Base-by-base conservation (phyloP, 2,797 vertebrate genomes). In the Myiotriccus ornatus region DNA sequence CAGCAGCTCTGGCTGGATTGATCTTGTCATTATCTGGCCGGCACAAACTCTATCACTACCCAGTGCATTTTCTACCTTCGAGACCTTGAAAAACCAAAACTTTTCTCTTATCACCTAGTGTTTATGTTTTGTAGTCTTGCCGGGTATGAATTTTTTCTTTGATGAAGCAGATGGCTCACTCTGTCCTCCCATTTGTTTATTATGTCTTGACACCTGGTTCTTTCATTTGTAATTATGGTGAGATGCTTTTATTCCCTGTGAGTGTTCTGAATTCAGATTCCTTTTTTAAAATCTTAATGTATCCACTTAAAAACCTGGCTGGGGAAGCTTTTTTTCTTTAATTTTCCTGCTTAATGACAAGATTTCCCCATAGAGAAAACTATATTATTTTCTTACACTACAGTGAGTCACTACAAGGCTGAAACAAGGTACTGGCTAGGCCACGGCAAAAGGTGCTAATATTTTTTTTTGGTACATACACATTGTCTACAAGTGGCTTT, bases 151-250 rank as follows among this genome's bases (percentile, higher is more conserved):
- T 6, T 55, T 62, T 86, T 83, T 78, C 85, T 96, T 95, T 94
- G 87, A 93, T 91, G 91, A 84, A 88, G 73, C 91, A 96, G 91
- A 91, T 93, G 94, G 90, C 83, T 94, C 65, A 55, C 60, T 78
- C 73, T 57, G 41, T 93, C 59, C 69, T 91, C 88, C 73, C 62
- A 18, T 86, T 86, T 88, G 76, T 91, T 93, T 94, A 75, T 86
- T 75, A 14, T 76, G 91, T 86, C 91, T 94, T 94, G 83, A 90
- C 87, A 94, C 90, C 50, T 84, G 62, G 39, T 82, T 94, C 67
- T 95, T 94, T 84, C 25, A 71, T 91, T 94, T 53, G 43, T 88
- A 65, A 83, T 90, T 91, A 88, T 62, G 35, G 53, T 68, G 68
- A 89, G 75, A 93, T 20, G 56, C 24, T 93, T 92, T 95, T 64